These are phyloP conservation scores for Mantis religiosa DNA, from an alignment of 2,888 invertebrate species.

Conservation along the genomic window DNA sequence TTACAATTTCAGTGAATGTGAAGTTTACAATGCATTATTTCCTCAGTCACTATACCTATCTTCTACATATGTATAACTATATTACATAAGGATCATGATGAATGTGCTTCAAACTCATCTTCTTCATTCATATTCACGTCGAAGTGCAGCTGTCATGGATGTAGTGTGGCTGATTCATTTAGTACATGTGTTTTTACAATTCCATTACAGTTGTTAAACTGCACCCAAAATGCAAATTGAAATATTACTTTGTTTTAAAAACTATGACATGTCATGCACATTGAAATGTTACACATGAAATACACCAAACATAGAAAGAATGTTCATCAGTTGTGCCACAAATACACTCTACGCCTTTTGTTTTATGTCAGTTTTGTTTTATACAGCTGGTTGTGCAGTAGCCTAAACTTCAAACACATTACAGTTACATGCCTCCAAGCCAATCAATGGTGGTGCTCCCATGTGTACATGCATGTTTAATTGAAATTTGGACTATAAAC, in stretches of 20 bases:
- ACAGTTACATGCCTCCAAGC: too few species aligned
- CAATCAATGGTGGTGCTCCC: too few species aligned
- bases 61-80: background rate
- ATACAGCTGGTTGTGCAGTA: too few species aligned
- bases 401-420: too few species aligned
- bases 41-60: background rate
- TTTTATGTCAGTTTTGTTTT: too few species aligned
- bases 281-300: background rate
- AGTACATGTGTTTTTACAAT: conserved; percentile 23
- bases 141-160: conserved; percentile 3
- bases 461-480: too few species aligned
- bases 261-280: background rate
- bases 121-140: background rate
- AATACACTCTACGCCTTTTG: background rate
- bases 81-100: background rate
- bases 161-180: background rate
- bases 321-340: background rate
- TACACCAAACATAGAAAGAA: background rate
- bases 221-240: conserved; percentile 22
- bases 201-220: conserved; percentile 32
- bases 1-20: background rate
- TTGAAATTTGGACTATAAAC: too few species aligned
- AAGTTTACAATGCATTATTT: background rate
- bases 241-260: background rate
- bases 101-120: background rate